Evolutionary conservation across 2,797 vertebrate genomes (phyloP).

Genomic region (Leptodactylus fallax): DNA sequence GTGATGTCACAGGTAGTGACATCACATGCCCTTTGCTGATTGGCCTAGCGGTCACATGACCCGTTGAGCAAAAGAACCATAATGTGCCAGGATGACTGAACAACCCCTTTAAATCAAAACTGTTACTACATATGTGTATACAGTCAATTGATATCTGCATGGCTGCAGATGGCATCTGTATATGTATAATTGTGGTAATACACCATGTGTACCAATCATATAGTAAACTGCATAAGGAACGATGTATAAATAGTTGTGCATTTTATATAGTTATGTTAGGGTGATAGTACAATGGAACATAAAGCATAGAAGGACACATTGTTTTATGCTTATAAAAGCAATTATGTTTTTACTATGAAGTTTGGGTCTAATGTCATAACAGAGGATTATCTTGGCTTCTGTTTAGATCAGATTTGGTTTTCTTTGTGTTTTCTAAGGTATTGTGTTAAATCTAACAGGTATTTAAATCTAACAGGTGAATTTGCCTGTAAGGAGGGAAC

Average conservation of each 20-base stretch:
- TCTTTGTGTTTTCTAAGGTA: background rate
- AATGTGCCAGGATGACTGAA: no score
- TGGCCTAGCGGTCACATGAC: no score
- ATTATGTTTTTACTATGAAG: background rate
- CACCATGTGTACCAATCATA: background rate
- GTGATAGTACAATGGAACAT: background rate
- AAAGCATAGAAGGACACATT: background rate
- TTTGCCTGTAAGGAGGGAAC: no score
- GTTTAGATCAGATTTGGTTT: background rate
- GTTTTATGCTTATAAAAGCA: background rate
- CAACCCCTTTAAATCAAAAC: no score
- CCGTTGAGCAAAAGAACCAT: no score
- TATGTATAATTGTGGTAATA: no score
- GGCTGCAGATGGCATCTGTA: no score
- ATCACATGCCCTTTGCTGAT: no score
- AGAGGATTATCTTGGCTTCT: background rate
- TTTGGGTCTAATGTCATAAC: background rate
- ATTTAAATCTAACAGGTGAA: no score
- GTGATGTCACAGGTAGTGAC: no score
- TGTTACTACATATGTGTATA: no score
- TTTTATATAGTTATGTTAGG: background rate
- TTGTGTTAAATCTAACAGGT: background rate
- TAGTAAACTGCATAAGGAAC: background rate
- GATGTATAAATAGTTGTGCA: background rate
- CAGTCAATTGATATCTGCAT: no score